These are phyloP conservation scores for Cepphus grylle DNA, from an alignment of 2,113 vertebrate species.

Conservation along the genomic window DNA sequence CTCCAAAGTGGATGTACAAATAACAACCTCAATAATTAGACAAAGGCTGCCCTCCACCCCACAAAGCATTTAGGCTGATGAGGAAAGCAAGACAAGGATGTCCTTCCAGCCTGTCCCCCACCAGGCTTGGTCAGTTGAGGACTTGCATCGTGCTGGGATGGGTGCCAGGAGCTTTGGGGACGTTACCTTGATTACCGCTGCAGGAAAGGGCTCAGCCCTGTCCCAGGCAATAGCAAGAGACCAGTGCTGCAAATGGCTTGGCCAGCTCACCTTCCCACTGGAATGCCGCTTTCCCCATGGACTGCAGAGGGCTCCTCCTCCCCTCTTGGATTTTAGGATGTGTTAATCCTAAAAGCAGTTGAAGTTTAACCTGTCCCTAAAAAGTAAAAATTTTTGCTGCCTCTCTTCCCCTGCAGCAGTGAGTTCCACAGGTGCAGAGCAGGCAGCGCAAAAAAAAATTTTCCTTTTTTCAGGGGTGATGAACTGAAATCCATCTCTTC, in stretches of 20 bases:
- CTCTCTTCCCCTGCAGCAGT: neutral
- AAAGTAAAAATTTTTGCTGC: neutral
- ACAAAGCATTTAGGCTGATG: accelerated
- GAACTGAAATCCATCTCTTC: neutral
- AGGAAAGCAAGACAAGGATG: neutral
- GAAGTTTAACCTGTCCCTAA: neutral
- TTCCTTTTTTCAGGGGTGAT: neutral
- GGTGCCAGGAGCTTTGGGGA: neutral
- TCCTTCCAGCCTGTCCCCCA: neutral
- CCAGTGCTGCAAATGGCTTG: neutral
- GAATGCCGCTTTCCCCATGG: neutral
- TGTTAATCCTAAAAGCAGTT: neutral
- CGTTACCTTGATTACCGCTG: neutral
- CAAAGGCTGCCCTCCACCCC: neutral
- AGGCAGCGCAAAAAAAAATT: neutral
- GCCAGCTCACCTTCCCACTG: neutral
- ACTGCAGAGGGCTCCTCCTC: neutral
- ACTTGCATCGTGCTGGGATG: accelerated
- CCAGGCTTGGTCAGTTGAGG: neutral
- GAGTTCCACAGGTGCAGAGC: neutral
- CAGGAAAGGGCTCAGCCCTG: neutral
- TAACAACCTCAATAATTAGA: neutral
- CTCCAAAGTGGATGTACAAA: neutral
- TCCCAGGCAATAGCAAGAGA: neutral
- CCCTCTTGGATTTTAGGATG: neutral